These are phyloP conservation scores for Knipowitschia caucasica DNA, from an alignment of 2,797 vertebrate genomes.

Conservation along the genomic window DNA sequence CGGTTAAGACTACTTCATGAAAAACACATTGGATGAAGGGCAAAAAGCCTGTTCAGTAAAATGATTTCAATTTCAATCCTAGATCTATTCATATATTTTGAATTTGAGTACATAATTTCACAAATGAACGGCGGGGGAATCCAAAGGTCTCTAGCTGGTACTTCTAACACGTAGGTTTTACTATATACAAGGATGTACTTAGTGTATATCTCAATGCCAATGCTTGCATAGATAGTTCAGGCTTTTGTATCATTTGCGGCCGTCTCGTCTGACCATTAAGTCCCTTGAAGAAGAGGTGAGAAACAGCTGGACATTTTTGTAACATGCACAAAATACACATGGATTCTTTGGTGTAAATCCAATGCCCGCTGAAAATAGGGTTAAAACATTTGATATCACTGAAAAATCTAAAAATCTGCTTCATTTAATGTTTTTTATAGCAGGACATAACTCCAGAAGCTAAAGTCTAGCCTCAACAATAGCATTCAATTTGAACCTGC, in stretches of 20 bases:
- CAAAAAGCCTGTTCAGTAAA: background rate
- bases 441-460: background rate
- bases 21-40: background rate
- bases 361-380: constrained; percentile 1
- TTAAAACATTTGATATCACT: no score
- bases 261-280: background rate
- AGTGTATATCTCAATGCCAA: background rate
- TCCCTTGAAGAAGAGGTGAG: background rate
- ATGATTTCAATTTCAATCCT: background rate
- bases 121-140: no score
- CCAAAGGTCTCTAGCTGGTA: no score
- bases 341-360: constrained; percentile 11
- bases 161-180: background rate
- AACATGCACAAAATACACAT: background rate
- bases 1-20: background rate
- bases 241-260: background rate
- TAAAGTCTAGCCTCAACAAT: background rate
- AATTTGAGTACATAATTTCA: background rate
- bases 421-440: no score
- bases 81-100: background rate
- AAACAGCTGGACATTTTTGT: constrained; percentile 7
- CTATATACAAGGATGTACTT: constrained; percentile 1
- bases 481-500: background rate
- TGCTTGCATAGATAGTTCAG: constrained; percentile 7
- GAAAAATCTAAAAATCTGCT: no score